Base-by-base conservation (phyloP, 2,888 invertebrate species). In the Mesochorus sp. region DNA sequence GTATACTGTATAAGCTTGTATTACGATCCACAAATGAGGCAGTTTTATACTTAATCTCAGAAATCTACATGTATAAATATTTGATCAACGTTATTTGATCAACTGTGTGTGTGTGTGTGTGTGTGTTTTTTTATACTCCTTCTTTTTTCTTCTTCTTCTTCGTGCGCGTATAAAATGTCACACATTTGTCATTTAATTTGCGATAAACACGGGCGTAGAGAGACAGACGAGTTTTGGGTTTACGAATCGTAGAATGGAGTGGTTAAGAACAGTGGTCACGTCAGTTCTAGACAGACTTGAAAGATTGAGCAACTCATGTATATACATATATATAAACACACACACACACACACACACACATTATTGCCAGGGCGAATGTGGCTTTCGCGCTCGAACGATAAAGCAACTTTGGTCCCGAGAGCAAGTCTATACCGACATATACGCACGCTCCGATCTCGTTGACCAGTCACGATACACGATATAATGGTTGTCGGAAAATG, bases 21-120 rank as follows among this genome's bases (percentile, higher is more conserved):
- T 51, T 47, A 59, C 53, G 66, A 79, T 79, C 34, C 75, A 53
- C 78, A 75, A 79, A 79, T 75, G 78, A 79, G 78, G 49, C 78
- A 67, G 74, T 71, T 79, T 79, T 71, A 79, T 71, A 10, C 78
- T 57, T 61, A 71, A 79, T 79, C 78, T 66, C 44, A 12, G 21
- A 62, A 70, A 79, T 79, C 75, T 75, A 66, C 78, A 70, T 66
- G 64, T 75, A 66, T 71, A 75, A 75, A 79, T 79, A 79, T 79
- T 75, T 75, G 67, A 53, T 73, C 75, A 37, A 71, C 44, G 70
- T 73, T 61, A 42, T 62, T 14, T 21, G 61, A 68, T 24, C n/a
- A n/a, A 31, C 12, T 8, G 17, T 49, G 57, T 3, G 39, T 51
- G 34, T 31, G 49, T 37, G 51, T 8, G 12, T 3, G 31, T n/a